Conservation (phyloP, 2,797 vertebrate species). For the Pseudochirops corinnae region DNA sequence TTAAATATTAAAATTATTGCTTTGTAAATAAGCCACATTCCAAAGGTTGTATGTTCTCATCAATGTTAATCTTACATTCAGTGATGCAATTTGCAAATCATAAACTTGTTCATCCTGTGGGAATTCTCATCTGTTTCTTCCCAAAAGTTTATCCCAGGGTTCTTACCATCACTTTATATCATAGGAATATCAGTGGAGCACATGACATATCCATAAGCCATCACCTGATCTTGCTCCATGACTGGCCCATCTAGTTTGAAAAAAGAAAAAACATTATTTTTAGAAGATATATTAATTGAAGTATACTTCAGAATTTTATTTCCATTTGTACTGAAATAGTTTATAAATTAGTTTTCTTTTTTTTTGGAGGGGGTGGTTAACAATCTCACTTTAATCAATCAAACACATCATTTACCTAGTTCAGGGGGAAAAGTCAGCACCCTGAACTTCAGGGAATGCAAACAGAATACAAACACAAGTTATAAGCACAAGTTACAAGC, state of each 20-base stretch:
- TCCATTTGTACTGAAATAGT: conserved; percentile 31
- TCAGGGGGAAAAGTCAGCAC: too few relatives aligned
- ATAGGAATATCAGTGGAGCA: neutral
- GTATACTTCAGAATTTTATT: neutral
- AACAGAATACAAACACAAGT: too few relatives aligned
- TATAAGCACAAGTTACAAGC: too few relatives aligned
- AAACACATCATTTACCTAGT: too few relatives aligned
- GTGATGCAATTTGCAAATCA: neutral
- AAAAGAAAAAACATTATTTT: neutral
- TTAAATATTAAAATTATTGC: conserved; percentile 24
- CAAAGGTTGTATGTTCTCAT: neutral
- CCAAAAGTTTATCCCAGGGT: neutral
- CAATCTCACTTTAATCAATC: too few relatives aligned
- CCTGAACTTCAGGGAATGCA: too few relatives aligned
- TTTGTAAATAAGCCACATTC: neutral
- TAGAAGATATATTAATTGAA: neutral
- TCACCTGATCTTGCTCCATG: neutral
- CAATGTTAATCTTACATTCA: neutral
- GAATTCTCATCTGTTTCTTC: neutral
- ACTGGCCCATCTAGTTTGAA: neutral
- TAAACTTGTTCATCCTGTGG: neutral
- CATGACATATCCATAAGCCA: neutral
- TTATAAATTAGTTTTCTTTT: too few relatives aligned
- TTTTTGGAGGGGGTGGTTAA: too few relatives aligned
- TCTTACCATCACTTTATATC: neutral